Conservation (phyloP, 2,888 invertebrate species). For the Metellina segmentata region DNA sequence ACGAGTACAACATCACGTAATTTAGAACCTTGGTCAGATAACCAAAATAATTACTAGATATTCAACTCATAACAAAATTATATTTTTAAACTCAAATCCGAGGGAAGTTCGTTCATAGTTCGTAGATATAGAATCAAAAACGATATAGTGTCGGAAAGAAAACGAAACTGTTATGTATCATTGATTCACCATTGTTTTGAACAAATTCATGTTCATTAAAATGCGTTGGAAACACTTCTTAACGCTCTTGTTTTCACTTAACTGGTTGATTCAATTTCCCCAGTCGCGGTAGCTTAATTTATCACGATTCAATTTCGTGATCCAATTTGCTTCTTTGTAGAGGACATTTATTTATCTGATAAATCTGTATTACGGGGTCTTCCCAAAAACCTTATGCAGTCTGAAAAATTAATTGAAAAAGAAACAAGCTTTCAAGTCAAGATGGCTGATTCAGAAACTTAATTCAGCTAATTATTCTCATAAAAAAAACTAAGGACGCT, state of each 20-base stretch:
- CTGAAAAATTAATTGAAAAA: background rate
- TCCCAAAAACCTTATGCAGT: background rate
- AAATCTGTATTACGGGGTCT: background rate
- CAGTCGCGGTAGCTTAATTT: background rate
- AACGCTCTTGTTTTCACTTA: background rate
- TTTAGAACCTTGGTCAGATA: too few relatives aligned
- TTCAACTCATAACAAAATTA: too few relatives aligned
- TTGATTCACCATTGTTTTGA: background rate
- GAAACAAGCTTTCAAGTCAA: background rate
- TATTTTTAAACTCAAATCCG: background rate
- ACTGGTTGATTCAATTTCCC: background rate
- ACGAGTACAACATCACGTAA: too few relatives aligned
- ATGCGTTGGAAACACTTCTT: background rate
- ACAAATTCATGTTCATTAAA: background rate
- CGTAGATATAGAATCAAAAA: background rate
- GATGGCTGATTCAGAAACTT: slow-evolving; percentile 19
- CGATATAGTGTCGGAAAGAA: too few relatives aligned
- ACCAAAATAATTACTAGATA: too few relatives aligned
- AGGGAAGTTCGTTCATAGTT: background rate
- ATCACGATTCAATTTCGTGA: background rate
- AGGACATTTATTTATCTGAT: background rate
- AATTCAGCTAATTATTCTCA: slow-evolving; percentile 31
- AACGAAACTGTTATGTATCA: too few relatives aligned
- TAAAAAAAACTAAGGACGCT: background rate
- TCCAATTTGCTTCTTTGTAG: background rate